These are phyloP conservation scores for Elachura formosa DNA, from an alignment of 2,113 vertebrate genomes.

Conservation along the genomic window DNA sequence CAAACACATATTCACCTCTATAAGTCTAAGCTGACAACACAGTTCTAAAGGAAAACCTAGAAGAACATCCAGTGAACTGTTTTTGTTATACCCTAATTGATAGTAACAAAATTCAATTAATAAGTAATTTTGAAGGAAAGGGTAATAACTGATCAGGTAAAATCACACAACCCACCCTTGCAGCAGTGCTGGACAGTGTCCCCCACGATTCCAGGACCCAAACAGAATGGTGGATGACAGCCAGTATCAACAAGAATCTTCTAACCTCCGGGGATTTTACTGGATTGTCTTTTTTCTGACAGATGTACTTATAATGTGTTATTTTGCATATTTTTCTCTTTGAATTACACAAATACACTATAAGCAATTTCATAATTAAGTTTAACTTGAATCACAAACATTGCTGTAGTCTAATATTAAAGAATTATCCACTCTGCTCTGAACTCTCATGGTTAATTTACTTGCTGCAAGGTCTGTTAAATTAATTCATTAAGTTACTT, in stretches of 20 bases:
- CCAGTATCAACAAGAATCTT: neutral
- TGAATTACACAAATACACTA: neutral
- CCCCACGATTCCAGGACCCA: neutral
- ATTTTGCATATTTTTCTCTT: neutral
- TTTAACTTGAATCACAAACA: constrained; percentile 16
- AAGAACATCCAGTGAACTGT: neutral
- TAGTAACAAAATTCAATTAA: neutral
- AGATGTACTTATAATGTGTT: neutral
- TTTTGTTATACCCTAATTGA: neutral
- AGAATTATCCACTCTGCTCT: neutral
- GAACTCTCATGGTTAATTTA: constrained; percentile 26
- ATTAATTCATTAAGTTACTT: constrained; percentile 38
- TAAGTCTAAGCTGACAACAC: neutral
- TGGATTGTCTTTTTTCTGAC: neutral
- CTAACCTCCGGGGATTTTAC: neutral
- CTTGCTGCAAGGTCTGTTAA: constrained; percentile 15
- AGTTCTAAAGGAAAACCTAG: neutral
- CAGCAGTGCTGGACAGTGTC: neutral
- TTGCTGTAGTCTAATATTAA: neutral
- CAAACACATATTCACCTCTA: neutral
- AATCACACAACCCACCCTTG: neutral
- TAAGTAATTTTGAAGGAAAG: neutral
- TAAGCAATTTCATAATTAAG: constrained; percentile 15
- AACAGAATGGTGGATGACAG: neutral
- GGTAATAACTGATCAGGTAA: neutral